Percentiles rank a stretch among this genome's conserved stretches.
These are phyloP conservation scores for Magallana angulata DNA, from an alignment of 1,140 invertebrate species.

Conservation along the genomic window DNA sequence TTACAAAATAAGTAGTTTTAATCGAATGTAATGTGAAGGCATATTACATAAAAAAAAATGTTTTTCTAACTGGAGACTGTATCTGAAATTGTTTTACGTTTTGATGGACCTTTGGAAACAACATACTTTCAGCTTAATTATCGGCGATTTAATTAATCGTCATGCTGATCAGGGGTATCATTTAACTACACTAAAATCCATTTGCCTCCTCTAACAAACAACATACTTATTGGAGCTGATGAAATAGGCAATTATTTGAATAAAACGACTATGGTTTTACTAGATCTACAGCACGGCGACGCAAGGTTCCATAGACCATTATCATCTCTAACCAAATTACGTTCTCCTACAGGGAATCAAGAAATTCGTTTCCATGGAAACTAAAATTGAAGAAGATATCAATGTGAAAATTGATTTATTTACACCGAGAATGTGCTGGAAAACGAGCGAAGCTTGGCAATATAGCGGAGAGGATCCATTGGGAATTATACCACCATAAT, in stretches of 20 bases:
- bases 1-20: too few relatives aligned
- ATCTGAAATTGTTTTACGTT: too few relatives aligned
- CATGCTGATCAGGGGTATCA: too few relatives aligned
- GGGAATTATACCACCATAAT: neutral
- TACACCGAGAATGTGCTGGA: slow-evolving; percentile 11
- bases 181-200: too few relatives aligned
- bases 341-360: slow-evolving; percentile 20
- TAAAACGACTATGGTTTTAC: slow-evolving; percentile 15
- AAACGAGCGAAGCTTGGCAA: slow-evolving; percentile 20
- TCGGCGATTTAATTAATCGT: too few relatives aligned
- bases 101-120: too few relatives aligned
- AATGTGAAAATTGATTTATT: slow-evolving; percentile 38
- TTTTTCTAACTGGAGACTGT: too few relatives aligned
- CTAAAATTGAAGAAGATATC: slow-evolving; percentile 30
- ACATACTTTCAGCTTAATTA: too few relatives aligned
- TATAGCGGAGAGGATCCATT: neutral
- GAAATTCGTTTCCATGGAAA: slow-evolving; percentile 23
- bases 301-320: neutral
- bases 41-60: too few relatives aligned
- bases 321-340: slow-evolving; percentile 16
- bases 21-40: too few relatives aligned
- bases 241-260: neutral
- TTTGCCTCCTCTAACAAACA: neutral
- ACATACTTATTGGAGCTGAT: neutral
- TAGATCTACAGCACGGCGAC: neutral